Evolutionary conservation across 2,797 vertebrate species (phyloP), one percentile per base, ranked within the genome.

Genomic region (Phaenicophaeus curvirostris): DNA sequence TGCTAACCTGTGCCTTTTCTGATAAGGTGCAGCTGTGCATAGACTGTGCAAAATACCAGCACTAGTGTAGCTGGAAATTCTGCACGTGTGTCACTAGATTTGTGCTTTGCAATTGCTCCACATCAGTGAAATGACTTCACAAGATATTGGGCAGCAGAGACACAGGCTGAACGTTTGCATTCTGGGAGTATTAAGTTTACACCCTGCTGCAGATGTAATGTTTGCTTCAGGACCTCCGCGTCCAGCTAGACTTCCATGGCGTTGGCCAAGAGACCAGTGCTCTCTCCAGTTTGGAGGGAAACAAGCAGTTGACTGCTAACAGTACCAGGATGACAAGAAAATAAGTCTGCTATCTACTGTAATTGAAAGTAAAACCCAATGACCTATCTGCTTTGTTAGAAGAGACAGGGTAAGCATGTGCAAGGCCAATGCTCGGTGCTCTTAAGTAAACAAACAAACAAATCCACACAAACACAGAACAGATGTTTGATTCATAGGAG

Each of bases 401-500:
- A 93, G 69, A 85, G 58, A 62, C 30, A 42, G 71, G 50, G 85
- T 27, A 61, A 94, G 57, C 89, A 53, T 69, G 85, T 86, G 88
- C 69, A 73, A 85, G 81, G 89, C 65, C 89, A 93, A 59, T 84
- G 92, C 87, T 94, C 71, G 10, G 46, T 51, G 71, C 59, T 75
- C 81, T 89, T 89, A 72, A 81, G 77, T 41, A 94, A 97, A 96
- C 85, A 90, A 96, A 97, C 92, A 88, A 95, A 96, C 93, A 97
- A 97, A 93, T 27, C 63, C 93, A 84, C 82, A 93, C 84, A 96
- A 97, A 96, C 75, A 66, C 59, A 69, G 91, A 97, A 95, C 92
- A 97, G 86, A 95, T 97, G 97, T 96, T 96, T 93, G 85, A 95
- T 83, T 95, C 87, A 94, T 54, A 91, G 72, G 84, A 93, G 82